phyloP scores from a whole-genome alignment of 2,888 invertebrate genomes.

The Hyppa rectilinea region DNA sequence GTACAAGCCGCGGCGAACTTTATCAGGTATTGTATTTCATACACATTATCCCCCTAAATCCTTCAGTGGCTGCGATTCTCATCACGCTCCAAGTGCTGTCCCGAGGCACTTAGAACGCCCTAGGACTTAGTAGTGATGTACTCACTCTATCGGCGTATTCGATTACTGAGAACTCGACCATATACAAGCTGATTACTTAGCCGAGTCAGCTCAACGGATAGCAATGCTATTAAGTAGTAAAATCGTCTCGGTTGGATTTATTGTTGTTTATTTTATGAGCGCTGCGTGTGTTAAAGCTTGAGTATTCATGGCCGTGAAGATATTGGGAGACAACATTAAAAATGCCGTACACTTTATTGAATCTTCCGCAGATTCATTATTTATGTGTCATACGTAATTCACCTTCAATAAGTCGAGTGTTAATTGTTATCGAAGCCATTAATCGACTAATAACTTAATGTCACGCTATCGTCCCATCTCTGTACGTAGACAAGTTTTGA shows the following conservation, averaged over 20 bases:
- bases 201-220: constrained; percentile 40
- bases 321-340: constrained; percentile 9
- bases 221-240: constrained; percentile 45
- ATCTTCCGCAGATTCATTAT: constrained; percentile 20
- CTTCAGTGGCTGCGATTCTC: constrained; percentile 59
- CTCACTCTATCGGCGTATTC: constrained; percentile 58
- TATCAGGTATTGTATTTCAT: constrained; percentile 58
- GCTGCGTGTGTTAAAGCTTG: constrained; percentile 24
- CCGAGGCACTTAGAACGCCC: constrained; percentile 62
- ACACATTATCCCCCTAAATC: constrained; percentile 60
- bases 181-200: constrained; percentile 65
- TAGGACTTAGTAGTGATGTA: constrained; percentile 66
- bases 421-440: constrained; percentile 57
- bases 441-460: constrained; percentile 56
- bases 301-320: constrained; percentile 41
- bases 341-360: constrained; percentile 5
- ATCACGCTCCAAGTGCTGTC: constrained; percentile 61
- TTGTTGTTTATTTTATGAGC: constrained; percentile 48
- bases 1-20: constrained; percentile 40
- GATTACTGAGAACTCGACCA: constrained; percentile 61
- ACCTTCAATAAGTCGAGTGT: constrained; percentile 53
- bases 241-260: constrained; percentile 47
- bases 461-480: constrained; percentile 48
- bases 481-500: constrained; percentile 55
- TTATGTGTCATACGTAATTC: constrained; percentile 6